Percentiles rank a stretch among this genome's conserved stretches.
Conservation (phyloP, 2,797 vertebrate species). For the Philypnodon macrostomus region DNA sequence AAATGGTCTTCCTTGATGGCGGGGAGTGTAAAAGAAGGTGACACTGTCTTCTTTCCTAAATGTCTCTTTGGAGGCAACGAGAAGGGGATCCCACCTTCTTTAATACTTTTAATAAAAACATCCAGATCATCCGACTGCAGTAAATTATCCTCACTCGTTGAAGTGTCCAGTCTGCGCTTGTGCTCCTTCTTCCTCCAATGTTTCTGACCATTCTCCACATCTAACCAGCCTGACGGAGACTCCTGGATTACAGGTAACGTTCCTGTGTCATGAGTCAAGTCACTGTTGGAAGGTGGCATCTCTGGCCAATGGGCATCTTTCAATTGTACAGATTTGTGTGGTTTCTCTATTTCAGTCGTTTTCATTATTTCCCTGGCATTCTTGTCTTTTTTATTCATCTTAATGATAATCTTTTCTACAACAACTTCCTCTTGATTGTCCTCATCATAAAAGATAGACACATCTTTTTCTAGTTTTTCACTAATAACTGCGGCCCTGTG, state of each 20-base stretch:
- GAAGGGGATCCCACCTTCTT: conserved; percentile 82
- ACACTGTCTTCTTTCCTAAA: conserved; percentile 73
- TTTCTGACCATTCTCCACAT: conserved; percentile 67
- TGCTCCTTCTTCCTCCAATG: conserved; percentile 50
- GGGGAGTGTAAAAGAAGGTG: conserved; percentile 85
- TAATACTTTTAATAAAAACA: conserved; percentile 88
- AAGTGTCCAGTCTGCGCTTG: conserved; percentile 60
- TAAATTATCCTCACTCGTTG: conserved; percentile 75
- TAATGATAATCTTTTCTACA: conserved; percentile 4
- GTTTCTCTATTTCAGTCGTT: conserved; percentile 18
- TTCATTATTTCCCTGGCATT: conserved; percentile 15
- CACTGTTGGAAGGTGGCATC: conserved; percentile 10
- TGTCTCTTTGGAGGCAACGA: conserved; percentile 85
- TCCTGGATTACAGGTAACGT: conserved; percentile 32
- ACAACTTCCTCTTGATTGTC: conserved; percentile 5
- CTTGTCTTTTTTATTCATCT: conserved; percentile 1
- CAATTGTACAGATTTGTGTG: not conserved
- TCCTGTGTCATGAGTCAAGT: conserved; percentile 28
- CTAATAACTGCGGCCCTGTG: not conserved
- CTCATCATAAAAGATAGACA: not conserved
- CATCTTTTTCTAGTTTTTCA: conserved; percentile 14
- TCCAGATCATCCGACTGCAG: conserved; percentile 83
- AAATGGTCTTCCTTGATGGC: conserved; percentile 91
- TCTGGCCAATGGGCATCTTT: conserved; percentile 11
- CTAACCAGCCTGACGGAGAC: conserved; percentile 74